phyloP scores from a whole-genome alignment of 2,797 vertebrate species.

The Oryzias sinensis region DNA sequence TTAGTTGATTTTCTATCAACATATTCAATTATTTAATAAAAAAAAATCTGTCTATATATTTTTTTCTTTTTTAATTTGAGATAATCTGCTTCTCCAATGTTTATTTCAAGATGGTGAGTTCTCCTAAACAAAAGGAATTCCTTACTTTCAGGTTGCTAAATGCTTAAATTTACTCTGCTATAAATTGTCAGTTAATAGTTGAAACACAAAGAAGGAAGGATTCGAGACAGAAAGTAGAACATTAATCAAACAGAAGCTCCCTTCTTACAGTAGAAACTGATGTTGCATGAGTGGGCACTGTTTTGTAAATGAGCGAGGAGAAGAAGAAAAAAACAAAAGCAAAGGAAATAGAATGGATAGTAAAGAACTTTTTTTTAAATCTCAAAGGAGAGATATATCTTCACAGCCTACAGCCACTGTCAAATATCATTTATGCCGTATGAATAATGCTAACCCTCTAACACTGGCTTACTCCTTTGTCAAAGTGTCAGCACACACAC shows the following conservation, averaged over 20 bases:
- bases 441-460: conserved; percentile 22
- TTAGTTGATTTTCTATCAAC: conserved; percentile 17
- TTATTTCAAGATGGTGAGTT: conserved; percentile 34
- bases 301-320: not conserved
- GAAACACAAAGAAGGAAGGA: conserved; percentile 1
- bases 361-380: not conserved
- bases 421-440: conserved; percentile 22
- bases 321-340: not conserved
- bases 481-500: not conserved
- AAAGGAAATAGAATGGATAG: not conserved
- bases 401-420: not conserved
- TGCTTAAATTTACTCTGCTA: conserved; percentile 42
- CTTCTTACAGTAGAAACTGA: not conserved
- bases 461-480: conserved; percentile 21
- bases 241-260: not conserved
- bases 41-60: not conserved
- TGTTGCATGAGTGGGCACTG: not conserved
- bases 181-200: conserved; percentile 29
- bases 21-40: not conserved
- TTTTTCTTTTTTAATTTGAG: conserved; percentile 35
- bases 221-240: not conserved
- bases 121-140: conserved; percentile 43
- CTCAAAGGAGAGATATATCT: conserved; percentile 4
- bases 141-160: conserved; percentile 50
- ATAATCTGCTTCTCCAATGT: conserved; percentile 40